Base-by-base conservation (phyloP, 1,140 invertebrate species). In the Zaprionus africanus region DNA sequence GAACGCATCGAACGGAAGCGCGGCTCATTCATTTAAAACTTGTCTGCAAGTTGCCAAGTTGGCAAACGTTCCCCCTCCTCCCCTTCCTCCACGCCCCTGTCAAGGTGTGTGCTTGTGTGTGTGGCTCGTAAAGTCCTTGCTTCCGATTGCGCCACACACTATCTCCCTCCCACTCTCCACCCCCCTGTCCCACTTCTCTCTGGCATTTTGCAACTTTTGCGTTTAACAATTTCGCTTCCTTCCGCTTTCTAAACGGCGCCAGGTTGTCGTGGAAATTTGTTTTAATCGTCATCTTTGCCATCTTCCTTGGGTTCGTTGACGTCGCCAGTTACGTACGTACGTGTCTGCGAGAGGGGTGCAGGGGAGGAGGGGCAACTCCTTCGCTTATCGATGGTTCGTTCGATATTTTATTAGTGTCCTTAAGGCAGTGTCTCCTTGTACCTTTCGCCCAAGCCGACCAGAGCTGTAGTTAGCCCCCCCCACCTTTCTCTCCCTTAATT, bases 371-470 rank as follows among this genome's bases (percentile, higher is more conserved):
- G 53, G 60, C 56, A 82, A 86, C 84, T 81, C 73, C 81, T 88
- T 82, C 80, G 72, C 82, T 90, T 90, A 90, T 90, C 85, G 85
- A 90, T 90, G 79, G 85, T 75, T 82, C 78, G 76, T 85, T 90
- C 85, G 90, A 90, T 90, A 90, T 90, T 90, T 90, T 90, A 90
- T 90, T 90, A 90, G 85, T 90, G 81, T 90, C 86, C 81, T 90
- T 90, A 90, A 43, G 69, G 31, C 68, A 80, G 60, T 62, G 61
- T 49, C 60, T 78, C 36, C 68, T 56, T 69, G 17, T 76, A 86
- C 82, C 63, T 86, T 75, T 69, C 59, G 19, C 56, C 26, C 51
- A 34, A 22, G 9, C 31, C 34, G 60, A n/a, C 7, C 5, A 34
- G 6, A 2, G 7, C 28, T 31, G 28, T 31, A 31, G 28, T 31